A percentile compares a stretch with the other conserved stretches of the same genome.
phyloP scores from a whole-genome alignment of 2,113 vertebrate genomes.

The Zapus hudsonius region DNA sequence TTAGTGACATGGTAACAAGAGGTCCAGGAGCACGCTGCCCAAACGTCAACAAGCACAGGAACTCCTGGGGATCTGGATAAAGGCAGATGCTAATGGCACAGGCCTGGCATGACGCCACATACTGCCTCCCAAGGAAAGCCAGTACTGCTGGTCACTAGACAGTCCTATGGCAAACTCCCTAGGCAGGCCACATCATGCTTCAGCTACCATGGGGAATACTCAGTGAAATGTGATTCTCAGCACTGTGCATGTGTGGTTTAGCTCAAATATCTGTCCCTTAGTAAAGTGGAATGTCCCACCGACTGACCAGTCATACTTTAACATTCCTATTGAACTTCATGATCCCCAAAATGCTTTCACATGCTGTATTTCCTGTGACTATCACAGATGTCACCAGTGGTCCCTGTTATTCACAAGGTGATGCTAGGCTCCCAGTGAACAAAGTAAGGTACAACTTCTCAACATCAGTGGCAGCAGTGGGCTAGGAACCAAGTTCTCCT shows the following conservation, averaged over 20 bases:
- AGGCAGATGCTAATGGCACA: neutral
- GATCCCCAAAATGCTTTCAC: neutral
- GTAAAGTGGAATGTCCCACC: neutral
- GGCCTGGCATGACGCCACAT: neutral
- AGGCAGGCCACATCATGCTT: neutral
- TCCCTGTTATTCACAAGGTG: neutral
- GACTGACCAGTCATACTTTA: neutral
- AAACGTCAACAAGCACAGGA: neutral
- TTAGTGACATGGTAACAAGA: neutral
- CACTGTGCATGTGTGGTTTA: neutral
- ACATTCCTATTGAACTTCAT: neutral
- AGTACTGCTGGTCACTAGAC: neutral
- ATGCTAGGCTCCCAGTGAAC: neutral
- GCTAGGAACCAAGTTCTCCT: neutral
- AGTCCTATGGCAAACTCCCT: neutral
- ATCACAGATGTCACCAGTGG: neutral
- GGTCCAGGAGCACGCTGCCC: neutral
- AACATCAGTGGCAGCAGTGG: neutral
- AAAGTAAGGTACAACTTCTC: neutral
- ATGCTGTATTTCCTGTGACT: neutral
- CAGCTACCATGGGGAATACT: no score
- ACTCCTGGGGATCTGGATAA: neutral
- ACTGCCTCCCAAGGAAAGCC: neutral
- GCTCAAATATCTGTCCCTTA: neutral
- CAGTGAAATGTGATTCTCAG: neutral